Percentiles rank a stretch among this genome's conserved stretches.
These are phyloP conservation scores for Heteromormyrus szaboi DNA, from an alignment of 2,797 vertebrate species.

Conservation along the genomic window DNA sequence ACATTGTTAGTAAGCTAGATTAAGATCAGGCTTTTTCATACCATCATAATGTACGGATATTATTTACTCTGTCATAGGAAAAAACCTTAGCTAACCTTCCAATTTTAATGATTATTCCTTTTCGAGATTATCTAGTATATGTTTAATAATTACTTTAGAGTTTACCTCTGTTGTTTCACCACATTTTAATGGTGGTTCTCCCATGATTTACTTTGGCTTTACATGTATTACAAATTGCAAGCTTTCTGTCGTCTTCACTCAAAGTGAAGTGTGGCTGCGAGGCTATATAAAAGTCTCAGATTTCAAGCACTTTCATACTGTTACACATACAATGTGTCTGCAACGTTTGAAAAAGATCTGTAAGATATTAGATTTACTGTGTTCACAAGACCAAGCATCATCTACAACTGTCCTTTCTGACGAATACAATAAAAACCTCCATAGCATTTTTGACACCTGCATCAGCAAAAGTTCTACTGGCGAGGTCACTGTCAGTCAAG, in stretches of 20 bases:
- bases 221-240: not conserved
- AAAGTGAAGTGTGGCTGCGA: not conserved
- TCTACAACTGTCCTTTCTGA: not conserved
- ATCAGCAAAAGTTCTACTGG: not conserved
- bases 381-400: not conserved
- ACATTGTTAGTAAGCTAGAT: no score
- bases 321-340: not conserved
- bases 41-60: no score
- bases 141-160: no score
- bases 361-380: not conserved
- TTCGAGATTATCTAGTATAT: no score
- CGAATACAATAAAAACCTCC: not conserved
- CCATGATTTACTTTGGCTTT: not conserved
- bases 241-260: not conserved
- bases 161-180: not conserved
- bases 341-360: not conserved
- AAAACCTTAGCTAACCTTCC: no score
- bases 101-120: no score
- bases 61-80: no score
- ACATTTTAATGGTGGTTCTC: no score
- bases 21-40: no score
- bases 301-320: not conserved
- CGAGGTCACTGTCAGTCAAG: not conserved
- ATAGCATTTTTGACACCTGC: not conserved
- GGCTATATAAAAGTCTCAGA: not conserved